phyloP scores from a whole-genome alignment of 2,797 vertebrate species.

The Eutrigla gurnardus region DNA sequence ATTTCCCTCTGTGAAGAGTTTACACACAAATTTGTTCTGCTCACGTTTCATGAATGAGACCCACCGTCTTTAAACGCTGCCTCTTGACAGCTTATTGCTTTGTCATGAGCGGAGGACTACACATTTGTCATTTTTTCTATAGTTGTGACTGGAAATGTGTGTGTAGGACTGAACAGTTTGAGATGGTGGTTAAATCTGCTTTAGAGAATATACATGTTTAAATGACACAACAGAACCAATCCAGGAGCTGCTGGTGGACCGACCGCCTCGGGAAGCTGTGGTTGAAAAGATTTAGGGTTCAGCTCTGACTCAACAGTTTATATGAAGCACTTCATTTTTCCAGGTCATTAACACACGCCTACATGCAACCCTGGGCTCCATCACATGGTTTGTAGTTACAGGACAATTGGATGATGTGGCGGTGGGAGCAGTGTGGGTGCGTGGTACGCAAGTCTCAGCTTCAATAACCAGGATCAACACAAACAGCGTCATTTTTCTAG shows the following conservation, averaged over 20 bases:
- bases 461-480: conserved; percentile 3
- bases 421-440: neutral
- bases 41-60: too few relatives aligned
- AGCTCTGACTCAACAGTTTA: conserved; percentile 65
- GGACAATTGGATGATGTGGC: conserved; percentile 37
- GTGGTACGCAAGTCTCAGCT: conserved; percentile 2
- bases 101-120: neutral
- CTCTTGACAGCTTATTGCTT: neutral
- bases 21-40: too few relatives aligned
- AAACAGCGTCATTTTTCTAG: neutral
- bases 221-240: conserved; percentile 14
- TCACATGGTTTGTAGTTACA: conserved; percentile 39
- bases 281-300: conserved; percentile 46
- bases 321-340: conserved; percentile 63
- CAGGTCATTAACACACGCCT: conserved; percentile 56
- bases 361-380: conserved; percentile 18
- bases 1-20: too few relatives aligned
- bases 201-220: conserved; percentile 10
- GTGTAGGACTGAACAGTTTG: neutral
- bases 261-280: conserved; percentile 16
- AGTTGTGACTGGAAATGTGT: neutral
- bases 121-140: neutral
- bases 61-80: neutral
- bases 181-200: neutral
- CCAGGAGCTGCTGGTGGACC: neutral